These are phyloP conservation scores for Heliconius hortense DNA, from an alignment of 2,888 invertebrate genomes.

Conservation along the genomic window DNA sequence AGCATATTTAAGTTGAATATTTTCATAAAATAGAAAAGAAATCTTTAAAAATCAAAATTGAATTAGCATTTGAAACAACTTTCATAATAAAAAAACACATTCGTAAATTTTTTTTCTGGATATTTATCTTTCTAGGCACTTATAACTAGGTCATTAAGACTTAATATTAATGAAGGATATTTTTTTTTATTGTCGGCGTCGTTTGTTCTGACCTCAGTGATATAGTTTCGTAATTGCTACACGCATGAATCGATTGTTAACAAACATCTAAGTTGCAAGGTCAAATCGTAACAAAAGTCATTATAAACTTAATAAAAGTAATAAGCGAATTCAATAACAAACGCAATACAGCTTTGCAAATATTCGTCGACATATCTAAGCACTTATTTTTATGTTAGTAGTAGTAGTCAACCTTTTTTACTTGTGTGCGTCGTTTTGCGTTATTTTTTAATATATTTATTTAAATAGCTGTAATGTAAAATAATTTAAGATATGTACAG, in stretches of 20 bases:
- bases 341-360: constrained; percentile 42
- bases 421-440: neutral
- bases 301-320: constrained; percentile 51
- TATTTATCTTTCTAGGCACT: neutral
- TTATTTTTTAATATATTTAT: neutral
- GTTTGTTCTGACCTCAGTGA: constrained; percentile 59
- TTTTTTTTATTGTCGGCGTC: constrained; percentile 33
- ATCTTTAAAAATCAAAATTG: too few relatives aligned
- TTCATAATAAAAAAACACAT: constrained; percentile 44
- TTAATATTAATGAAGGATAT: constrained; percentile 12
- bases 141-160: neutral
- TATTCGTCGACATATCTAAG: constrained; percentile 27
- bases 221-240: constrained; percentile 65
- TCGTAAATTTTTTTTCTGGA: neutral
- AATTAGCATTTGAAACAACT: neutral
- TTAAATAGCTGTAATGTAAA: neutral
- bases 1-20: neutral
- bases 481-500: neutral
- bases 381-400: neutral
- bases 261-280: constrained; percentile 49
- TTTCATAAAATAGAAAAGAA: too few relatives aligned
- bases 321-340: constrained; percentile 40
- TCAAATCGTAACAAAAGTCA: constrained; percentile 64
- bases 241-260: constrained; percentile 64
- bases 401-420: constrained; percentile 7